Conservation (phyloP, 64 coral and sea anemone genomes). For the Cladopsammia gracilis region DNA sequence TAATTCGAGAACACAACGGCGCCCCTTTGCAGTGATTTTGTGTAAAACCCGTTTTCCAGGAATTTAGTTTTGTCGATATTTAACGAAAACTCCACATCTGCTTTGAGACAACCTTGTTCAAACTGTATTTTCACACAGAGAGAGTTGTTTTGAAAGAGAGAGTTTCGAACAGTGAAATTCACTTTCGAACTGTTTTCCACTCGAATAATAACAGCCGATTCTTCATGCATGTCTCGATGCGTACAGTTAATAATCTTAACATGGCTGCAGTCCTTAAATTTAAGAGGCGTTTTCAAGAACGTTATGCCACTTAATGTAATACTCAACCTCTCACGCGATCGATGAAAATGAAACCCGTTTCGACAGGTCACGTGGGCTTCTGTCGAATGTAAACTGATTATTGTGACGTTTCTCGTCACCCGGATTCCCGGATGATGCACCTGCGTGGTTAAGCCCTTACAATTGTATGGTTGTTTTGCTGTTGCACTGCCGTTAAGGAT, state of each 20-base stretch:
- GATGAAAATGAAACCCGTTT: conserved; percentile 1
- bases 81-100: not conserved
- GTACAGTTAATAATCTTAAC: not conserved
- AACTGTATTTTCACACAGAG: not conserved
- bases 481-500: conserved; percentile 1
- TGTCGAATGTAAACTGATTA: not conserved
- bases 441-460: not conserved
- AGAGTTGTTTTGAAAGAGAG: conserved; percentile 7
- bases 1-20: not conserved
- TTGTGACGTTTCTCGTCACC: not conserved
- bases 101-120: not conserved
- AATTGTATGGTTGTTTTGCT: not conserved
- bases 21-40: not conserved
- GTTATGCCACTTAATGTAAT: not conserved
- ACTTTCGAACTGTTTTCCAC: not conserved
- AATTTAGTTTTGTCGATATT: not conserved
- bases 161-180: not conserved
- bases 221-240: not conserved
- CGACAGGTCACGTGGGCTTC: not conserved
- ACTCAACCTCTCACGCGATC: not conserved
- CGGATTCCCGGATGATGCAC: not conserved
- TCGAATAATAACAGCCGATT: not conserved
- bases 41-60: not conserved
- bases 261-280: not conserved
- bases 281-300: not conserved